Evolutionary conservation across 2,888 invertebrate species (phyloP), one percentile per base, ranked within the genome.

Genomic region (Aquatica leii): DNA sequence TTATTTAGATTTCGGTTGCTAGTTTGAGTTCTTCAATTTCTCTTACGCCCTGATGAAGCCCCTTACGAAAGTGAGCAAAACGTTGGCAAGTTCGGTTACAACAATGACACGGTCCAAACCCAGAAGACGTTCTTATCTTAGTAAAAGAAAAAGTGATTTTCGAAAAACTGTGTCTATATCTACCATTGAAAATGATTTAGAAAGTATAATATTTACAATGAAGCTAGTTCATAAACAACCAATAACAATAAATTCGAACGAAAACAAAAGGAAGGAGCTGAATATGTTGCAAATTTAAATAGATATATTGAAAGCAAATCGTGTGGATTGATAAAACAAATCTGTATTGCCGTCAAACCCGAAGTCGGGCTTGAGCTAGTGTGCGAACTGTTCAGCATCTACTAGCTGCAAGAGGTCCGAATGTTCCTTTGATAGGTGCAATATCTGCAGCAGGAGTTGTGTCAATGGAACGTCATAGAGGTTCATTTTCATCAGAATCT

Each of bases 291-390:
- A 15, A 34, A 14, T 35, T 17, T 51, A 17, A 51, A 51, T 15
- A 17, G 17, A 14, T 14, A 5, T 34, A 31, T 51, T 1, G 5
- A 51, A 51, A 51, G 34, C 51, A 51, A 34, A 51, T 51, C n/a
- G 35, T 34, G n/a, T 31, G 34, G 17, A 51, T 51, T n/a, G 34
- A 51, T 34, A 12, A 51, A 34, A 34, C 51, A 1, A 51, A 51
- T 34, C 34, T 51, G n/a, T 12, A 34, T 51, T 34, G 51, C 17
- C 34, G 34, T 4, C 8, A 15, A 51, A 34, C 15, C n/a, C 31
- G 24, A 21, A 34, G 37, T 12, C 3, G 17, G 1, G 2, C 34
- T 15, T 17, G 31, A 1, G 4, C 35, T 15, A 15, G 48, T 17
- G 15, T 20, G 4, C 15, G 48, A 48, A 20, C 20, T 11, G 11